These are phyloP conservation scores for Tubiluchus corallicola DNA, from an alignment of 2,888 invertebrate genomes.

Conservation along the genomic window DNA sequence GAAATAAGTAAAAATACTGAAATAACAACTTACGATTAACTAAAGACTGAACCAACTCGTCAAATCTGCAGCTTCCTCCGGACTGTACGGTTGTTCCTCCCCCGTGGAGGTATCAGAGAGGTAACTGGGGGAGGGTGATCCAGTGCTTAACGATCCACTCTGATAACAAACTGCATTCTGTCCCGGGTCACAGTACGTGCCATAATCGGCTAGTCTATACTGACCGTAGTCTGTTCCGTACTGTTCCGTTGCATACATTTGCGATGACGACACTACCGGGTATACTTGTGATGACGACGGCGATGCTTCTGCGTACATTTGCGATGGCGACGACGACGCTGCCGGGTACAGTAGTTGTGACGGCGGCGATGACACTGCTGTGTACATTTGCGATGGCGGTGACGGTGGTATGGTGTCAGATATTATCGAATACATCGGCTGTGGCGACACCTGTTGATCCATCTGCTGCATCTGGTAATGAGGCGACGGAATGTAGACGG, in stretches of 20 bases:
- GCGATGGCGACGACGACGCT: background rate
- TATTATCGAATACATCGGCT: too few species aligned
- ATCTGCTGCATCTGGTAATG: too few species aligned
- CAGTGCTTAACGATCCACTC: background rate
- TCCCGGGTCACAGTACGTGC: too few species aligned
- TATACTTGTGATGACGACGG: background rate
- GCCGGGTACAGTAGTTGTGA: background rate
- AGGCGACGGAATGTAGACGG: too few species aligned
- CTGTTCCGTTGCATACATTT: background rate
- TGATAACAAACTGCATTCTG: too few species aligned
- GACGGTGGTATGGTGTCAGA: background rate
- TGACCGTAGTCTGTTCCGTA: background rate
- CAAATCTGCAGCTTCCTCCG: too few species aligned
- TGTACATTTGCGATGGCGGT: background rate
- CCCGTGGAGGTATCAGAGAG: slow-evolving; percentile 41
- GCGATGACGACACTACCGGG: background rate
- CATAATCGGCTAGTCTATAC: too few species aligned
- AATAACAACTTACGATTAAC: too few species aligned
- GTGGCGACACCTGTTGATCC: too few species aligned
- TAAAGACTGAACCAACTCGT: too few species aligned
- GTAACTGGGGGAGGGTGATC: slow-evolving; percentile 54
- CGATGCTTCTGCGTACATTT: background rate
- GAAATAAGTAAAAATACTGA: too few species aligned
- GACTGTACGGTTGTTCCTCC: too few species aligned
- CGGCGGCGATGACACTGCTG: background rate